Conservation (phyloP, 2,113 vertebrate genomes). For the Corythaixoides concolor region DNA sequence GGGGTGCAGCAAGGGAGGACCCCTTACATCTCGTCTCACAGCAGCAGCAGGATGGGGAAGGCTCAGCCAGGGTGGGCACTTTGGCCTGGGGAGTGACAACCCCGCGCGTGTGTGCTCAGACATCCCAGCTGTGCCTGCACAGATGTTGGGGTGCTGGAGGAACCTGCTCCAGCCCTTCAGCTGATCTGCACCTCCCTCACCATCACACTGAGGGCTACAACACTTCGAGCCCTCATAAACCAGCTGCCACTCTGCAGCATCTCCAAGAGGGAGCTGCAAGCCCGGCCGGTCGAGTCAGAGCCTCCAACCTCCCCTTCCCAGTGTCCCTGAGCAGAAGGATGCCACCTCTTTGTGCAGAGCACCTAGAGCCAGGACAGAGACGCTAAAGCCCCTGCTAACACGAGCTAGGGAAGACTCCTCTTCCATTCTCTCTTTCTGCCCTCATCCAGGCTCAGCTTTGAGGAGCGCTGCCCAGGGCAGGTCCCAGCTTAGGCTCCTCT, state of each 20-base stretch:
- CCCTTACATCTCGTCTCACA: neutral
- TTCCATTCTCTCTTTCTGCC: neutral
- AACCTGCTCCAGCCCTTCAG: neutral
- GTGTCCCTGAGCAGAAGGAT: neutral
- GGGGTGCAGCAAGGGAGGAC: neutral
- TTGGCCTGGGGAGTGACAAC: too few relatives aligned
- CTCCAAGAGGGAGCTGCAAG: neutral
- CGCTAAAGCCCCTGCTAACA: neutral
- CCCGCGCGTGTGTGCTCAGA: neutral
- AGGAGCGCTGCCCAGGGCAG: neutral
- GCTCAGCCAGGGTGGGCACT: neutral
- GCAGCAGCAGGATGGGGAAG: neutral
- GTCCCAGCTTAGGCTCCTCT: neutral
- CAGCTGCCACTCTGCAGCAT: neutral
- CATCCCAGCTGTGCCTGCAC: neutral
- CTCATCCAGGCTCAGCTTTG: neutral
- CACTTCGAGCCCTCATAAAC: neutral
- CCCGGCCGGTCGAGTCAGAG: fast-evolving
- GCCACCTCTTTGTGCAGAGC: neutral
- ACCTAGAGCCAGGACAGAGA: neutral
- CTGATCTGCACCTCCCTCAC: neutral
- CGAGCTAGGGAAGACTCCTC: neutral
- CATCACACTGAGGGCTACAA: neutral
- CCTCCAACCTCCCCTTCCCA: neutral
- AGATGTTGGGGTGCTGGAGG: neutral